Base-by-base conservation (phyloP, 53 echinoderm and acorn worm genomes). In the Stichopus horrens region DNA sequence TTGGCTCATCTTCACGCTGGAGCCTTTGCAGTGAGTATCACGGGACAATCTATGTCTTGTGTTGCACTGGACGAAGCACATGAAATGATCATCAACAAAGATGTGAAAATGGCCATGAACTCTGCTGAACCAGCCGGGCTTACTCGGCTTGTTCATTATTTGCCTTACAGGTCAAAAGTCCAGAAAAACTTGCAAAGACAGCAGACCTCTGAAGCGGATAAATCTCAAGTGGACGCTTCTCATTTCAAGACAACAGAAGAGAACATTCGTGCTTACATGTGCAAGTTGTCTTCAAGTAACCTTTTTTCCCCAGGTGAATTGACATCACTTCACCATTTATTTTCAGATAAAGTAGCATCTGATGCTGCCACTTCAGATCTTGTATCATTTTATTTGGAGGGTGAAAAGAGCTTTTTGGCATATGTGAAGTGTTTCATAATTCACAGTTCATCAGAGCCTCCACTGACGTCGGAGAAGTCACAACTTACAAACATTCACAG, bases 21-120 rank as follows among this genome's bases (percentile, higher is more conserved):
- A 21, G 90, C 90, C 11, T 90, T 90, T 75, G 85, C 90, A 55
- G 90, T 74, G 7, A 90, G 86, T n/a, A 84, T 90, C 18, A 20
- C 55, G 53, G 84, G 86, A 54, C 23, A 84, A 23, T 37, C 54
- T 11, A 54, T 54, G 74, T 73, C 85, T 11, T 90, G 82, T 82
- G 76, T 86, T 84, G 90, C 90, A 7, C 37, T 37, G 37, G 37
- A 37, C 2, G 37, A 37, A 37, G 37, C 37, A 37, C 37, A 37
- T 37, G 37, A 37, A 37, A 37, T 37, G 37, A 37, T 37, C 37
- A 37, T 37, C 37, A 37, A 37, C 37, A 37, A 37, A 37, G 37
- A 37, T 37, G 37, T 37, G 2, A 37, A 37, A 37, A 37, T 37
- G 37, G 37, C 37, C 37, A 37, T 37, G 37, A 37, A 37, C 1